Evolutionary conservation across 2,888 invertebrate species (phyloP), one percentile per base, ranked within the genome.

Genomic region (Apeira syringaria): DNA sequence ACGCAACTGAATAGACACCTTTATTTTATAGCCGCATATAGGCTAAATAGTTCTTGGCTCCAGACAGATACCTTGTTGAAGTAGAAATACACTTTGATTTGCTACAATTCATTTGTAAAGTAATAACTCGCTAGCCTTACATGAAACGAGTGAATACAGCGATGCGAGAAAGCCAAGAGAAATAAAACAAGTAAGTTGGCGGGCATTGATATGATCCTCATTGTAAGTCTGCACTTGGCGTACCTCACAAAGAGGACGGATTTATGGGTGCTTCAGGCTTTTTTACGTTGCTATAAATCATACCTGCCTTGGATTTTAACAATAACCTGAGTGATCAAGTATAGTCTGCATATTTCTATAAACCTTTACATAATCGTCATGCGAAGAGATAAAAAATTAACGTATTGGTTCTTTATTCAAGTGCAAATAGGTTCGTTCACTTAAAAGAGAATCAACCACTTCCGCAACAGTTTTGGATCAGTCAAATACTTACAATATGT

Each of bases 251-350:
- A 66, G 58, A 50, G 41, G 22, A 40, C 48, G 45, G 49, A 56
- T 50, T 50, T 50, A 51, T 55, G 56, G 45, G 53, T 37, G 43
- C 49, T 51, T 47, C 45, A 52, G 45, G 47, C 43, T 56, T 51
- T 56, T 68, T 70, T 60, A 61, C 43, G 56, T 61, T 58, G 59
- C 54, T 53, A 50, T 70, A 72, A 68, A 70, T 73, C 63, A 66
- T 59, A 53, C 53, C 63, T 41, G 35, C 53, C 36, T 37, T 29
- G 40, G 24, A 48, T 53, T 51, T 49, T 37, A 20, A 15, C 15
- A 15, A 15, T 15, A 15, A 15, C n/a, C 2, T 15, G 15, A 15
- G 3, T 4, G 2, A 15, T 15, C 2, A 15, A 15, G 15, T 15
- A 15, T 15, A 15, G 2, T 15, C 3, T 15, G 4, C 2, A 15